Conservation (phyloP, 2,113 vertebrate genomes). For the Polyodon spathula region DNA sequence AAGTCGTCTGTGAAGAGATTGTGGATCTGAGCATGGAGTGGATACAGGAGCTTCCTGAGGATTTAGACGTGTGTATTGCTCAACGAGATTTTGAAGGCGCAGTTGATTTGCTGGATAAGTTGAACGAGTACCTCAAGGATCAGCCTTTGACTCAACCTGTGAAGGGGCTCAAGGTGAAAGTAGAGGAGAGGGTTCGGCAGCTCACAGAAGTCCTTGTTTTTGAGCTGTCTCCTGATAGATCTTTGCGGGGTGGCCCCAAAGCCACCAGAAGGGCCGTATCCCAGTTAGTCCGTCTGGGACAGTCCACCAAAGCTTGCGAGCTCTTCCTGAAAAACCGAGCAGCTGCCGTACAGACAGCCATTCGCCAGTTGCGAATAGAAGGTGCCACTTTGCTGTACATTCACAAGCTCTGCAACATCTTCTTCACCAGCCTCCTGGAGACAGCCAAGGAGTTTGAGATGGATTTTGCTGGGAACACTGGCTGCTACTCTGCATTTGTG, state of each 20-base stretch:
- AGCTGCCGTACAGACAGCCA: conserved; percentile 82
- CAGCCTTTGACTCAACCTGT: conserved; percentile 69
- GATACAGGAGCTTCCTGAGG: conserved; percentile 94
- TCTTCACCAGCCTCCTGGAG: conserved; percentile 91
- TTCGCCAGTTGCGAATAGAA: conserved; percentile 90
- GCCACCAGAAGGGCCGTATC: conserved; percentile 89
- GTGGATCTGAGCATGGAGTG: conserved; percentile 83
- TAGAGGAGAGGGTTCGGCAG: conserved; percentile 82
- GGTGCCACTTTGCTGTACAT: conserved; percentile 94
- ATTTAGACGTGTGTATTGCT: conserved; percentile 92
- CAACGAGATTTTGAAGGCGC: conserved; percentile 95
- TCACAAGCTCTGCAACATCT: conserved; percentile 95
- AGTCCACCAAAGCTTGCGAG: conserved; percentile 92
- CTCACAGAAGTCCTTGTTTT: conserved; percentile 91
- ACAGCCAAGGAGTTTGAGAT: conserved; percentile 89
- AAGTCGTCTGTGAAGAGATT: conserved; percentile 44
- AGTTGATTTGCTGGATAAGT: conserved; percentile 86
- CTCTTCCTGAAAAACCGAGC: conserved; percentile 89
- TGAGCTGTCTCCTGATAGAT: conserved; percentile 86
- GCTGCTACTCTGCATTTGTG: conserved; percentile 92
- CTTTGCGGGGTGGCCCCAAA: conserved; percentile 79
- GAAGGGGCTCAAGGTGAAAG: conserved; percentile 73
- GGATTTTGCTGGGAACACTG: conserved; percentile 82
- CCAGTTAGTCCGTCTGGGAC: conserved; percentile 85
- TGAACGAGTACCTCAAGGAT: conserved; percentile 76